Base-by-base conservation (phyloP, 2,113 vertebrate species). In the Myocastor coypus region DNA sequence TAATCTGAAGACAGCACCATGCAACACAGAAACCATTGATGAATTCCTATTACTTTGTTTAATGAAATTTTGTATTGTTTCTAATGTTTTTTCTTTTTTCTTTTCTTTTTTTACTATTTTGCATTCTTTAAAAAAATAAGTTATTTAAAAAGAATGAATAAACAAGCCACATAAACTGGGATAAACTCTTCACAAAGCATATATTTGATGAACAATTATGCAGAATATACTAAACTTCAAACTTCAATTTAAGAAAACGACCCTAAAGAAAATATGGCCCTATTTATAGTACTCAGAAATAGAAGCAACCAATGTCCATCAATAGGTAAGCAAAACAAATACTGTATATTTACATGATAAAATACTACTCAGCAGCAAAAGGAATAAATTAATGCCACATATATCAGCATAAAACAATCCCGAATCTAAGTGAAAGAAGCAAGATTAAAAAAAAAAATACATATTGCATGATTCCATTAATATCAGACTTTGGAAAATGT, bases 401-500 rank as follows among this genome's bases (percentile, higher is more conserved):
- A 81, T 10, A 50, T 10, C 71, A 77, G 42, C 16, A 66, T 64
- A 26, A 57, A 63, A 66, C 7, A 81, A 42, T 66, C 46, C 64
- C 73, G 11, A 84, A 81, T 73, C 57, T 69, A 7, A 55, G 42
- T 50, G 32, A 75, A 83, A 93, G 24, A 92, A 81, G n/a, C 24
- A 20, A 61, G 50, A 46, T 64, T n/a, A n/a, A 59, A 75, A 63
- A 42, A n/a, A 75, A 50, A 57, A 42, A 42, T 13, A 26, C 7
- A 59, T 40, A 68, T 12, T 75, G 77, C 14, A 59, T 16, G 3
- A 73, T 59, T 55, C 17, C 57, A 87, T 52, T 86, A 55, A 84
- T n/a, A 89, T 87, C 91, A 81, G 64, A 83, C 40, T 92, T 50
- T 73, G 55, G 73, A 78, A 59, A 81, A 71, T n/a, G 26, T 12